Evolutionary conservation across 2,888 invertebrate species (phyloP), one percentile per base, ranked within the genome.

Genomic region (Alviniconcha strummeri): DNA sequence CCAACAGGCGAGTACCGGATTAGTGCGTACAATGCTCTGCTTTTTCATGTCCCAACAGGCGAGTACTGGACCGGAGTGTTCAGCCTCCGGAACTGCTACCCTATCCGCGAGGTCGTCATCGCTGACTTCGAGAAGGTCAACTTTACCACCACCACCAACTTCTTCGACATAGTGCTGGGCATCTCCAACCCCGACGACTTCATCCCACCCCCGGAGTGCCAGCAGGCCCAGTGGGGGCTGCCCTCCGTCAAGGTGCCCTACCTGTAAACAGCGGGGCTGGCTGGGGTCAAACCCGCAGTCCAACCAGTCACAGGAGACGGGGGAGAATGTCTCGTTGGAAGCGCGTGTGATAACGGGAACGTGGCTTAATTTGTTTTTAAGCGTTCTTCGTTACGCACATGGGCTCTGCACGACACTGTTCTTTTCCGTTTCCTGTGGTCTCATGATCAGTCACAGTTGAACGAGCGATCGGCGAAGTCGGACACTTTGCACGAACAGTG

Each of bases 171-270:
- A 9, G 87, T 88, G 11, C 77, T 74, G 74, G 89, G 88, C 64
- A 87, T 88, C 75, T 80, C 80, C 52, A 83, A 89, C 82, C 89
- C 89, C 6, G 82, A 85, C 77, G 83, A 85, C 80, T 89, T 89
- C 82, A 80, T 88, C 17, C 87, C 87, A 9, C 88, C 88, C 2
- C 57, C 84, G 5, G 87, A 86, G 67, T 89, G 89, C 80, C 67
- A 55, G 19, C 80, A 84, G 19, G 87, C 88, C 55, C 83, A 72
- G 0, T 85, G 75, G 67, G 84, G 57, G 8, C n/a, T n/a, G n/a
- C 69, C 67, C 80, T 71, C 80, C n/a, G 52, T 36, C 1, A 54
- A 13, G 55, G 80, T 13, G 4, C 80, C 67, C 15, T 80, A 52
- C 80, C n/a, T 80, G 80, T 80, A 54, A 69, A 78, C 6, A 11